Base-by-base conservation (phyloP, 1,140 invertebrate species). In the Pararge aegeria region DNA sequence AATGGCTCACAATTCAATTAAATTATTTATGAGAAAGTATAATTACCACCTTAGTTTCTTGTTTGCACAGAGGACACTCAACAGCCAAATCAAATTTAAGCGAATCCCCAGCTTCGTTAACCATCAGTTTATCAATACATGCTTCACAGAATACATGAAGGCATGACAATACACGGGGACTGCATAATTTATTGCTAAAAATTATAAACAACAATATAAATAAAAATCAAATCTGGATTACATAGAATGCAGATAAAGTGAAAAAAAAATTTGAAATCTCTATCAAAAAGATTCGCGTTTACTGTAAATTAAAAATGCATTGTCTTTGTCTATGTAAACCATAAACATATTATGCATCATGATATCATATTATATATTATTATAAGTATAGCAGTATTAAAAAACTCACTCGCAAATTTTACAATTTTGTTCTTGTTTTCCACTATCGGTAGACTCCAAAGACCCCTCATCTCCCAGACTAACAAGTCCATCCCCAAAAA, bases 71-170 rank as follows among this genome's bases (percentile, higher is more conserved):
- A n/a, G 95, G 95, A 75, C 96, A 97, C 68, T 88, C 90, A 50
- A 94, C 87, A 52, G 89, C 83, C 34, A 91, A 89, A 70, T 91
- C 91, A 68, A 78, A 92, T 87, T 70, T 91, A 15, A 93, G 91
- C 64, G 91, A 91, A 75, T 94, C 93, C 37, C 92, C 93, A 44
- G 91, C 91, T 75, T 94, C 95, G 73, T 95, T 94, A 29, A 94
- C 90, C 64, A 95, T 90, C 65, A 95, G 92, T 78, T 96, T 96
- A 73, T 96, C 94, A 64, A 98, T 90, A 78, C 97, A 98, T 46
- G 93, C 91, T 87, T 97, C 95, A 90, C 97, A 98, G 90, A 97
- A 98, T 4, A 96, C 96, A 91, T 98, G 97, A 70, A 98, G 92
- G 89, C 97, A 99, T 64, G 94, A 94, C 64, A 99, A 92, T 37